Conservation (phyloP, 92 coral and sea anemone species). For the Isaurus tuberculatus region DNA sequence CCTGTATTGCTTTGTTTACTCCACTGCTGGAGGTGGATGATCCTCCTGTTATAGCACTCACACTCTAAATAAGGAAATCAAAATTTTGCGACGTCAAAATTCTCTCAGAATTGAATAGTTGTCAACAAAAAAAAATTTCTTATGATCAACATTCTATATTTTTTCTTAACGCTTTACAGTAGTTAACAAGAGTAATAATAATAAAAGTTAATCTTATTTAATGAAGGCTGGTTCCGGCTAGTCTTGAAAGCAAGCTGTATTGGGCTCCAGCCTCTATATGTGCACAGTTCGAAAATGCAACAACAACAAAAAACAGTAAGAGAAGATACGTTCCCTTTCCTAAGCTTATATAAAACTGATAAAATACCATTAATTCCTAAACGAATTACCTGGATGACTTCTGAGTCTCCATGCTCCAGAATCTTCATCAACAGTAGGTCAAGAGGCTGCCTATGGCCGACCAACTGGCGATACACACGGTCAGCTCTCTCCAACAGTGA, state of each 20-base stretch:
- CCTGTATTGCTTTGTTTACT: slow-evolving; percentile 95
- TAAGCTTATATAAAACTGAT: too few species aligned
- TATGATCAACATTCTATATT: too few species aligned
- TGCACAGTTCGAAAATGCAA: too few species aligned
- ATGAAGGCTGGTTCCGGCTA: too few species aligned
- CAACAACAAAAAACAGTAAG: too few species aligned
- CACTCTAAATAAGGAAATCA: slow-evolving; percentile 45
- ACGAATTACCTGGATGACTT: slow-evolving; percentile 69
- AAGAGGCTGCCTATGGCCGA: slow-evolving; percentile 92
- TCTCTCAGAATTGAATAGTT: neutral
- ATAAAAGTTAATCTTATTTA: too few species aligned
- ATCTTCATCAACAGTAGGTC: slow-evolving; percentile 87
- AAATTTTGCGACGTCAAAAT: neutral
- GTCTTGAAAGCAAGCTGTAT: too few species aligned
- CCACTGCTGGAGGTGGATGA: slow-evolving; percentile 68
- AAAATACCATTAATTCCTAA: neutral
- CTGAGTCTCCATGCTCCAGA: slow-evolving; percentile 93
- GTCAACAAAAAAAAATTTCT: too few species aligned
- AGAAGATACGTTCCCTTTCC: too few species aligned
- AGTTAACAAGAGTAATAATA: too few species aligned
- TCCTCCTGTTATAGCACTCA: slow-evolving; percentile 52
- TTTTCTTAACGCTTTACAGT: too few species aligned
- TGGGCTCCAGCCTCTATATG: too few species aligned
- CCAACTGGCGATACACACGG: slow-evolving; percentile 95
- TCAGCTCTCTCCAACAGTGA: slow-evolving; percentile 95